phyloP scores from a whole-genome alignment of 2,797 vertebrate genomes.

The Crocidura indochinensis region DNA sequence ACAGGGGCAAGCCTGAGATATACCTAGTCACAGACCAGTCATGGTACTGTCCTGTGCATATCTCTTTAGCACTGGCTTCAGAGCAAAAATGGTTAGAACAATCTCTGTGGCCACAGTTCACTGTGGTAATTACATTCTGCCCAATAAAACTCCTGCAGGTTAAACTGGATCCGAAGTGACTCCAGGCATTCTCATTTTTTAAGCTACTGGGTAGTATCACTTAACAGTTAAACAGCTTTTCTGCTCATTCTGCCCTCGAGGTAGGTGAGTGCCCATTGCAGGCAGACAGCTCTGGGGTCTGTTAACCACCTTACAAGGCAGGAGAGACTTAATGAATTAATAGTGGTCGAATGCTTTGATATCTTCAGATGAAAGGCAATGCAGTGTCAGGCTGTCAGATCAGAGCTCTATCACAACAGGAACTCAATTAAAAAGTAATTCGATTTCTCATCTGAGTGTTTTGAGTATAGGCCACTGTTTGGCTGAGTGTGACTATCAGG shows the following conservation, averaged over 20 bases:
- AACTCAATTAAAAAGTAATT: constrained; percentile 67
- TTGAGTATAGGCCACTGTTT: constrained; percentile 21
- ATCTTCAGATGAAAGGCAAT: constrained; percentile 41
- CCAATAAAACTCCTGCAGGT: constrained; percentile 25
- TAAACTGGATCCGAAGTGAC: not conserved
- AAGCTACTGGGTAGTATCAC: not conserved
- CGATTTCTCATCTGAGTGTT: constrained; percentile 44
- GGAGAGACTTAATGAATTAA: constrained; percentile 39
- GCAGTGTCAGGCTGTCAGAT: constrained; percentile 10
- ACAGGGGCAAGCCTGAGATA: not conserved
- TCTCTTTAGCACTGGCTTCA: not conserved
- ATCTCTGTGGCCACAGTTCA: constrained; percentile 25
- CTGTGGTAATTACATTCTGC: constrained; percentile 39
- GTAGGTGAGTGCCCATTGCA: not conserved
- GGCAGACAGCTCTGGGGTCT: not conserved
- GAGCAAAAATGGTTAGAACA: not conserved
- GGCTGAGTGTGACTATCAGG: constrained; percentile 39
- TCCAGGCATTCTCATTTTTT: constrained; percentile 25
- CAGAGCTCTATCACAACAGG: not conserved
- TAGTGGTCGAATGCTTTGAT: constrained; percentile 49
- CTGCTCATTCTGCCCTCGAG: not conserved
- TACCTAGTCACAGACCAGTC: not conserved
- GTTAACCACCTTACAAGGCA: not conserved
- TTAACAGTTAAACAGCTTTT: not conserved
- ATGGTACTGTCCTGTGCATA: not conserved